Conservation (phyloP, 2,888 invertebrate genomes). For the Synanthedon myopaeformis region DNA sequence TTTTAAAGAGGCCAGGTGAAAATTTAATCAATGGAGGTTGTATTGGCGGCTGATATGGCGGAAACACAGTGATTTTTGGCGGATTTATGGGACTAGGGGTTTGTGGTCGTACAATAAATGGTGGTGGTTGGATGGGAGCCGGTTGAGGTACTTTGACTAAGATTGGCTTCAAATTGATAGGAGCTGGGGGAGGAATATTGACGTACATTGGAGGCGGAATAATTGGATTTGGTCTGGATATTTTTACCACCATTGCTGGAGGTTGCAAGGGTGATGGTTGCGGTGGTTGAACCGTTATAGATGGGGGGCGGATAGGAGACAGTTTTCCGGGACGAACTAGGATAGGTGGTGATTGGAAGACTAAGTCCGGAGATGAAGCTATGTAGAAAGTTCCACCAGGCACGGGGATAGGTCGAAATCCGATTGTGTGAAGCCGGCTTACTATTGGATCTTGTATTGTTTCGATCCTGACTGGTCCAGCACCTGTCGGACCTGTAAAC, state of each 20-base stretch:
- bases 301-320: slow-evolving; percentile 27
- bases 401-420: slow-evolving; percentile 36
- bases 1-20: too few species aligned
- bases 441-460: slow-evolving; percentile 17
- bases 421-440: slow-evolving; percentile 22
- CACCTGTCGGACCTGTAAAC: slow-evolving; percentile 34
- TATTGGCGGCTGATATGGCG: slow-evolving; percentile 21
- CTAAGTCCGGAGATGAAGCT: slow-evolving; percentile 31
- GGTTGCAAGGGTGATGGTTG: slow-evolving; percentile 24
- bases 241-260: slow-evolving; percentile 26
- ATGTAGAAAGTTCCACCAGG: slow-evolving; percentile 44
- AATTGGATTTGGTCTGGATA: slow-evolving; percentile 21
- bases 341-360: slow-evolving; percentile 47
- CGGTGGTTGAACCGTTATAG: slow-evolving; percentile 27
- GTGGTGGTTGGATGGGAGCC: slow-evolving; percentile 17
- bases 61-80: slow-evolving; percentile 28
- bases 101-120: slow-evolving; percentile 23
- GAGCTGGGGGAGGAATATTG: slow-evolving; percentile 21
- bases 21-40: slow-evolving; percentile 25
- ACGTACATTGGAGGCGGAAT: slow-evolving; percentile 33
- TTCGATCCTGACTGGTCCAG: slow-evolving; percentile 28
- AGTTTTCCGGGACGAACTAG: slow-evolving; percentile 29
- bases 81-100: slow-evolving; percentile 13
- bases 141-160: slow-evolving; percentile 28
- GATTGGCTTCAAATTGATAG: slow-evolving; percentile 31